Evolutionary conservation across 1,140 invertebrate species (phyloP).

Genomic region (Musca domestica): DNA sequence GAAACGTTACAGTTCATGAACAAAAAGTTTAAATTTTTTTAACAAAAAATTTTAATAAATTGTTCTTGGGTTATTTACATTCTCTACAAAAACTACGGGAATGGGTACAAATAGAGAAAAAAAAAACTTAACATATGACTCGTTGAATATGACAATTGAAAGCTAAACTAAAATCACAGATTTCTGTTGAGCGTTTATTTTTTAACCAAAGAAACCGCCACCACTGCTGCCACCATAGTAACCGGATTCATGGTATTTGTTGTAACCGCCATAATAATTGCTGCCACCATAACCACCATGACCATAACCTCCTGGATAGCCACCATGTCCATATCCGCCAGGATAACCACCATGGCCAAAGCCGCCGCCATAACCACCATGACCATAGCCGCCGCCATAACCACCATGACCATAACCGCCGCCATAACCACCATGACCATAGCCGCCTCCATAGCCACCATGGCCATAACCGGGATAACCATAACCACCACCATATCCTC

Average conservation of each 20-base stretch:
- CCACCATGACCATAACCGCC: constrained; percentile 25
- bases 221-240: constrained; percentile 10
- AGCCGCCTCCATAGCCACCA: constrained; percentile 25
- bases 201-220: constrained; percentile 23
- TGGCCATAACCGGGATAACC: constrained; percentile 29
- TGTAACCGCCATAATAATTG: constrained; percentile 16
- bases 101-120: no score
- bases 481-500: constrained; percentile 34
- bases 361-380: constrained; percentile 7
- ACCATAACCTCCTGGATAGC: constrained; percentile 12
- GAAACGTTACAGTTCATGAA: no score
- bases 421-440: constrained; percentile 34
- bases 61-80: neutral
- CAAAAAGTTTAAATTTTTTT: neutral
- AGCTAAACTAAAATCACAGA: no score
- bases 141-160: neutral
- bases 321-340: constrained; percentile 9
- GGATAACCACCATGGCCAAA: constrained; percentile 17
- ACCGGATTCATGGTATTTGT: constrained; percentile 7
- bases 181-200: no score
- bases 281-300: neutral
- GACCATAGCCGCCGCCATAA: neutral
- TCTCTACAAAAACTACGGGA: neutral
- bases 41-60: neutral
- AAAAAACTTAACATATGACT: constrained; percentile 11